These are phyloP conservation scores for Mormyrops attenuatus DNA, from an alignment of 2,797 vertebrate genomes.

Conservation along the genomic window DNA sequence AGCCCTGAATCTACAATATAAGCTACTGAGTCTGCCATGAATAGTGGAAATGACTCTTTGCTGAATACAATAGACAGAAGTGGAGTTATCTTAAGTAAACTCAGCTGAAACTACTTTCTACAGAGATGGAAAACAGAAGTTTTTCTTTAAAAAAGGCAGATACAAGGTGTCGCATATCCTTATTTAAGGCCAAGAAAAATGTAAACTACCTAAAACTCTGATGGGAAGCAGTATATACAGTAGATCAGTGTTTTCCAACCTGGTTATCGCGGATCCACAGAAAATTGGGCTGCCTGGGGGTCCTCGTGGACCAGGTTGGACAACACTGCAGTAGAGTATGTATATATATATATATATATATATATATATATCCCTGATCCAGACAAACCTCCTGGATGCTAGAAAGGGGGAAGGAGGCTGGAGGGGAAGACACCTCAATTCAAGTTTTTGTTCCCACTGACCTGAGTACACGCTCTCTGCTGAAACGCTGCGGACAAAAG, in stretches of 20 bases:
- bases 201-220: not conserved
- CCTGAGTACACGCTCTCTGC: not conserved
- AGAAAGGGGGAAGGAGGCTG: not conserved
- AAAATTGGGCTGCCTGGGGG: not conserved
- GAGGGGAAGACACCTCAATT: not conserved
- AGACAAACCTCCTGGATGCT: not conserved
- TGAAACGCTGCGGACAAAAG: not conserved
- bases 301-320: not conserved
- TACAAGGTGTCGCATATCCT: not conserved
- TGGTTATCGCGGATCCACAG: not conserved
- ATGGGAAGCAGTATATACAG: not conserved
- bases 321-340: not conserved
- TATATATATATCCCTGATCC: not conserved
- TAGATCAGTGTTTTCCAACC: not conserved
- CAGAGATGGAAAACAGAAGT: not conserved
- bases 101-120: not conserved
- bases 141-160: not conserved
- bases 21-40: not conserved
- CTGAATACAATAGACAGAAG: not conserved
- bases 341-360: no score
- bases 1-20: not conserved
- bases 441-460: not conserved
- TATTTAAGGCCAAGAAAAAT: not conserved
- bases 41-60: not conserved
- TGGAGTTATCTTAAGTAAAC: slow-evolving; percentile 12